Conservation (phyloP, 2,888 invertebrate species). For the Spilosoma lubricipeda region DNA sequence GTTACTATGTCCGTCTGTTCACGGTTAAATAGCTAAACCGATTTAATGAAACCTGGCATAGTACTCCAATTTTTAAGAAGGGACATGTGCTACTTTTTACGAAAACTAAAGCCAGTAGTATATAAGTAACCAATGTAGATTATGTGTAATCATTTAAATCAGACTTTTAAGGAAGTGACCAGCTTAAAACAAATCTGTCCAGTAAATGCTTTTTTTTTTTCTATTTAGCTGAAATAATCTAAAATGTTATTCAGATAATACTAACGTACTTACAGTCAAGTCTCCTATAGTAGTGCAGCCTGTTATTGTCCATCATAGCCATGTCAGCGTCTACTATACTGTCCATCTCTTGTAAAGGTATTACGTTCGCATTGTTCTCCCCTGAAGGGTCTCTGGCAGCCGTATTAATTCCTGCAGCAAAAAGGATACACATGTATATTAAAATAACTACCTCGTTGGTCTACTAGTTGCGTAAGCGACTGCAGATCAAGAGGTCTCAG, state of each 20-base stretch:
- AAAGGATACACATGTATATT: neutral
- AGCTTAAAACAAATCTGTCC: neutral
- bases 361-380: constrained; percentile 58
- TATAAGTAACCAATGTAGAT: neutral
- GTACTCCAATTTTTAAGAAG: neutral
- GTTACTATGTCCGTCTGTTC: neutral
- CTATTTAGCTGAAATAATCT: neutral
- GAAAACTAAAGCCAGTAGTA: too few species aligned
- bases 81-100: too few species aligned
- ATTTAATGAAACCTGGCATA: neutral
- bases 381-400: constrained; percentile 41
- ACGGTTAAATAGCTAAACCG: neutral
- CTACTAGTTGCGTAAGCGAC: too few species aligned
- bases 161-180: neutral
- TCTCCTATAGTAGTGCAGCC: constrained; percentile 80
- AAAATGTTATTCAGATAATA: neutral
- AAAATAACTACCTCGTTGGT: too few species aligned
- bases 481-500: too few species aligned
- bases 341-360: constrained; percentile 82
- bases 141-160: neutral
- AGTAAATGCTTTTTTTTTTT: neutral
- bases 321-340: constrained; percentile 82
- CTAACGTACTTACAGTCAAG: constrained; percentile 68
- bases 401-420: constrained; percentile 27
- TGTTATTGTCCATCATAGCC: constrained; percentile 79